Evolutionary conservation across 2,797 vertebrate genomes (phyloP).

Genomic region (Lagodon rhomboides): DNA sequence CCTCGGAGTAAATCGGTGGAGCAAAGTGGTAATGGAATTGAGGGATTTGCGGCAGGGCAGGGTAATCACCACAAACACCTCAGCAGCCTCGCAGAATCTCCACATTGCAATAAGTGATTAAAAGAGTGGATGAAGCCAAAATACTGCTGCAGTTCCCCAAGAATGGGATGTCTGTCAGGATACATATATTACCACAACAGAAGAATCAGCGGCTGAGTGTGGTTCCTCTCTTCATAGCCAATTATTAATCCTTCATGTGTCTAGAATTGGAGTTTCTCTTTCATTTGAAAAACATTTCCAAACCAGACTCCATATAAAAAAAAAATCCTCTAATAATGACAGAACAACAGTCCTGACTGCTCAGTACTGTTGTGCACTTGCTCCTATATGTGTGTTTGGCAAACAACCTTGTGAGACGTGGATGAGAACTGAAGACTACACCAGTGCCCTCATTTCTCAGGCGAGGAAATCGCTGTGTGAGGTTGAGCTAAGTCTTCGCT

Average conservation of each 20-base stretch:
- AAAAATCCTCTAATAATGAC: background rate
- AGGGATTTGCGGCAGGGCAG: constrained; percentile 28
- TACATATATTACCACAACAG: constrained; percentile 19
- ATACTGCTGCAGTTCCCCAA: constrained; percentile 23
- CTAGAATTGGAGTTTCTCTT: background rate
- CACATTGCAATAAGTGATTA: constrained; percentile 30
- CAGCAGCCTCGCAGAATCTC: constrained; percentile 31
- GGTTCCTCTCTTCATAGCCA: constrained; percentile 6
- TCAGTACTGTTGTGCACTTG: background rate
- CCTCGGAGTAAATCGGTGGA: constrained; percentile 42
- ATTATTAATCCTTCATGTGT: constrained; percentile 2
- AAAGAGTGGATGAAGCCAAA: constrained; percentile 31
- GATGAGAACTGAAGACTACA: constrained; percentile 5
- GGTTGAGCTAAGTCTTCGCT: constrained; percentile 47
- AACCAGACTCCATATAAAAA: background rate
- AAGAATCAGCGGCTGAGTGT: constrained; percentile 18
- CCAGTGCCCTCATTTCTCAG: constrained; percentile 29
- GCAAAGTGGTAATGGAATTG: constrained; percentile 48
- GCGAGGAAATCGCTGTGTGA: constrained; percentile 46
- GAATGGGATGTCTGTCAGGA: constrained; percentile 23
- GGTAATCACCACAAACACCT: constrained; percentile 52
- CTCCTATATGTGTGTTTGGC: background rate
- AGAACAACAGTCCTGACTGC: background rate
- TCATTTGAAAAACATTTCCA: constrained; percentile 17
- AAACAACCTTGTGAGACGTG: constrained; percentile 1